Conservation (phyloP, 2,888 invertebrate species). For the Polymixis flavicincta region DNA sequence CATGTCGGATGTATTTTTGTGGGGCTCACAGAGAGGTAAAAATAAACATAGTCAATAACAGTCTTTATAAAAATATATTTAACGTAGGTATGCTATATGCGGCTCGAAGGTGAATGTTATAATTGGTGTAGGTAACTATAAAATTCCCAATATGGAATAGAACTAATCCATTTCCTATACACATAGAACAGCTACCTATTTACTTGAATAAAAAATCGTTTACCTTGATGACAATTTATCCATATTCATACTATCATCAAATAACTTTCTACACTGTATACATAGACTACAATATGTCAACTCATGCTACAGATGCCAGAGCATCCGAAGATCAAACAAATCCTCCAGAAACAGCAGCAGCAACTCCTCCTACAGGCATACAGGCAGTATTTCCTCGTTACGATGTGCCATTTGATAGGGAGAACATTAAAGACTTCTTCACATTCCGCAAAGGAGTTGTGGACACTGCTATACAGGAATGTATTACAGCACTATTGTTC, state of each 20-base stretch:
- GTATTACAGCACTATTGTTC: constrained; percentile 92
- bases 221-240: constrained; percentile 3
- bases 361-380: constrained; percentile 72
- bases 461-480: constrained; percentile 93
- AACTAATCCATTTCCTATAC: constrained; percentile 27
- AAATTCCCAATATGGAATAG: constrained; percentile 4
- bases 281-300: constrained; percentile 20
- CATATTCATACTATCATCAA: constrained; percentile 30
- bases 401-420: constrained; percentile 86
- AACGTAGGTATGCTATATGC: constrained; percentile 6
- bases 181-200: not conserved
- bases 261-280: not conserved
- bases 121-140: constrained; percentile 11
- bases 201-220: not conserved
- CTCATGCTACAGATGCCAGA: constrained; percentile 78
- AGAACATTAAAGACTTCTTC: constrained; percentile 93
- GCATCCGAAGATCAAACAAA: constrained; percentile 72
- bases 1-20: constrained; percentile 39
- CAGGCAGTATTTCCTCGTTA: constrained; percentile 85
- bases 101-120: constrained; percentile 27
- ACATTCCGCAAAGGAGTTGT: constrained; percentile 94
- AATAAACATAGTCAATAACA: constrained; percentile 13
- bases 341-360: constrained; percentile 76
- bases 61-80: constrained; percentile 7
- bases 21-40: constrained; percentile 48